Percentiles rank a stretch among this genome's conserved stretches.
Conservation (phyloP, 1,140 invertebrate genomes). For the Proctacanthus coquilletti region DNA sequence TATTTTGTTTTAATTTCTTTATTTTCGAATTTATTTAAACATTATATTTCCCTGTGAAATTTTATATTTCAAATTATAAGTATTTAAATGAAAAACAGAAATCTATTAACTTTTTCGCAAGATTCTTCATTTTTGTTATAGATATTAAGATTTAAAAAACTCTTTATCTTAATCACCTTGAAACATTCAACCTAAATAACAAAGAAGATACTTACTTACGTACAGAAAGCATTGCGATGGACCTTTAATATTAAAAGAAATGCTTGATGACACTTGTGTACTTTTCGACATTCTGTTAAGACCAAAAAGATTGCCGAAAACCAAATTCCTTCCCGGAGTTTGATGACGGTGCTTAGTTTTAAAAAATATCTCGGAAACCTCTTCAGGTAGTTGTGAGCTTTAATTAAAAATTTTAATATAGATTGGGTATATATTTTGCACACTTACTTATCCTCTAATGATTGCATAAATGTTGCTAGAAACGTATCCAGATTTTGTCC, state of each 20-base stretch:
- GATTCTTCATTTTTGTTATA: no score
- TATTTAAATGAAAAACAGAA: no score
- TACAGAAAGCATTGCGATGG: slow-evolving; percentile 5
- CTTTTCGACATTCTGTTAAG: background rate
- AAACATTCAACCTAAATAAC: no score
- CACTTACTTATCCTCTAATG: slow-evolving; percentile 3
- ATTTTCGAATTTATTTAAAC: no score
- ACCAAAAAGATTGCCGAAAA: slow-evolving; percentile 5
- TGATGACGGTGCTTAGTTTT: background rate
- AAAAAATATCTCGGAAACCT: background rate
- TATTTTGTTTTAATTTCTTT: no score
- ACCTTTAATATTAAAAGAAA: background rate
- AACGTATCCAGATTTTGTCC: slow-evolving; percentile 8
- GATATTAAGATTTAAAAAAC: background rate
- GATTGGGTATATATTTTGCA: background rate
- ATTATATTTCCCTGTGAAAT: no score
- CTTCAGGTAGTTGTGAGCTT: no score
- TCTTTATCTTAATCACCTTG: background rate
- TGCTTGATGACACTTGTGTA: background rate
- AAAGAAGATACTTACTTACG: slow-evolving; percentile 4
- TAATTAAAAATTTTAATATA: no score
- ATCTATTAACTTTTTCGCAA: no score
- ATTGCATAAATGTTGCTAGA: slow-evolving; percentile 3
- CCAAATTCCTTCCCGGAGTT: slow-evolving; percentile 1
- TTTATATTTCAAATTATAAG: no score